These are phyloP conservation scores for human DNA, from an alignment of 2,113 vertebrate species.

Conservation along the genomic window GRCh38 chr6:84353001-84353500, in stretches of 20 bases:
- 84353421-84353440: not conserved
- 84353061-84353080: not conserved
- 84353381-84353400: not conserved
- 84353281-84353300: not conserved
- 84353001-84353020: not conserved
- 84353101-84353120: not conserved
- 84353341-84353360: not conserved
- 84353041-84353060: not conserved
- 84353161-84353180: not conserved
- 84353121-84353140: not conserved
- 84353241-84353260: not conserved
- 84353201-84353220: not conserved
- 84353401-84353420: conserved; percentile 8
- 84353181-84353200: not conserved
- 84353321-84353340: not conserved
- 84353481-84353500: not conserved
- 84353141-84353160: not conserved
- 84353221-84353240: not conserved
- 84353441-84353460: not conserved
- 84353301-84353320: not conserved
- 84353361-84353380: not conserved
- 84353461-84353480: not conserved
- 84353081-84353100: not conserved
- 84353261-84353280: not conserved
- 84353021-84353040: not conserved